phyloP scores from a whole-genome alignment of 2,113 vertebrate genomes.

The Lagopus leucura region DNA sequence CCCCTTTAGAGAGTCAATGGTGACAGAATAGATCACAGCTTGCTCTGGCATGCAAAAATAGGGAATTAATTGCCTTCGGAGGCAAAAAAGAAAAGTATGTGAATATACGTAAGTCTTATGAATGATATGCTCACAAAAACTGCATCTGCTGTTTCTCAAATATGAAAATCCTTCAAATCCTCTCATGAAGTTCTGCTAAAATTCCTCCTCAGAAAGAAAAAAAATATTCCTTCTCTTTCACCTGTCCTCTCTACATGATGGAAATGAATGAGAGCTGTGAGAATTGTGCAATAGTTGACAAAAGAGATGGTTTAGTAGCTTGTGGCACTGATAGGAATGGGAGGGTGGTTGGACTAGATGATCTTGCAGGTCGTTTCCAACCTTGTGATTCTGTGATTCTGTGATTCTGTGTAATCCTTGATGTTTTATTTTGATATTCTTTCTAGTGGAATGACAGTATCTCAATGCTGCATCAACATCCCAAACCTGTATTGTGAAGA shows the following conservation, averaged over 20 bases:
- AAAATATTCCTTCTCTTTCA: neutral
- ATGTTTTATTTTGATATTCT: neutral
- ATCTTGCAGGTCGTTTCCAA: no score
- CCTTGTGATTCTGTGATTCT: no score
- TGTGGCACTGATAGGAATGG: no score
- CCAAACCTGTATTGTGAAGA: neutral
- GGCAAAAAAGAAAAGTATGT: neutral
- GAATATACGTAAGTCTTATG: neutral
- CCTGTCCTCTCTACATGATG: neutral
- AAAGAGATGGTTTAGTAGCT: no score
- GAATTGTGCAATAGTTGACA: neutral
- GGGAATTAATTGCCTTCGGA: neutral
- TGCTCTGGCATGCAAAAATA: neutral
- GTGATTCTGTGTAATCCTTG: no score
- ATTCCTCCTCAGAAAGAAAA: neutral
- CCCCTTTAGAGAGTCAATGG: neutral
- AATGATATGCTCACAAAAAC: neutral
- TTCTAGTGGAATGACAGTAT: neutral
- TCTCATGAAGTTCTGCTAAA: neutral
- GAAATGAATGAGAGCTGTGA: neutral
- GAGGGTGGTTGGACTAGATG: no score
- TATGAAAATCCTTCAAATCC: neutral
- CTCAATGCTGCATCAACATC: neutral
- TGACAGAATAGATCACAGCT: neutral
- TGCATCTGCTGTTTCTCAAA: neutral